A percentile compares a stretch with the other conserved stretches of the same genome.
phyloP scores from a whole-genome alignment of 2,113 vertebrate species.

The Choloepus hoffmanni region DNA sequence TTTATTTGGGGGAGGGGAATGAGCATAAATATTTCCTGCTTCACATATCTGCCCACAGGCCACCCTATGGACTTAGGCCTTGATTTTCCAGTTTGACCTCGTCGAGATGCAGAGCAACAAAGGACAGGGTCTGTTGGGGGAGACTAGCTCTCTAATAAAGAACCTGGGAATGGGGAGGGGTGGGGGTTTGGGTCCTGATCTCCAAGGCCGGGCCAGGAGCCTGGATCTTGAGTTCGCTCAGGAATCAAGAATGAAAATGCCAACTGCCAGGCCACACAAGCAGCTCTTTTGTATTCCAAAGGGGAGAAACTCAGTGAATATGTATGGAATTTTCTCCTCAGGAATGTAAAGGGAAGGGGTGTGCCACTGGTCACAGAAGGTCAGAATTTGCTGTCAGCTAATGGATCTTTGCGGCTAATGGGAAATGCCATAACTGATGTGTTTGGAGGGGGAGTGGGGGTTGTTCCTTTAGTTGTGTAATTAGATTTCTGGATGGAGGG shows the following conservation, averaged over 20 bases:
- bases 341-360: constrained; percentile 35
- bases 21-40: neutral
- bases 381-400: constrained; percentile 26
- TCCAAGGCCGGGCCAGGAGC: neutral
- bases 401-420: neutral
- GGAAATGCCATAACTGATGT: constrained; percentile 17
- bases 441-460: too few relatives aligned
- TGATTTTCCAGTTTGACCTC: neutral
- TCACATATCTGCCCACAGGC: neutral
- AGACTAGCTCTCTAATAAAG: neutral
- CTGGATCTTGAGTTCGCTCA: neutral
- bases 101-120: neutral
- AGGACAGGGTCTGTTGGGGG: neutral
- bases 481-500: neutral
- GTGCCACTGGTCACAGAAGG: constrained; percentile 47
- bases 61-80: neutral
- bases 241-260: constrained; percentile 50
- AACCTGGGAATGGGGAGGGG: neutral
- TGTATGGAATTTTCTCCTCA: constrained; percentile 49
- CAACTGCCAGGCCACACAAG: neutral
- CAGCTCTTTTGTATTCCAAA: neutral
- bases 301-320: constrained; percentile 29
- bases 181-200: neutral
- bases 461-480: neutral
- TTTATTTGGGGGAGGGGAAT: neutral